Conservation (phyloP, 2,113 vertebrate genomes). For the Micronycteris hirsuta region DNA sequence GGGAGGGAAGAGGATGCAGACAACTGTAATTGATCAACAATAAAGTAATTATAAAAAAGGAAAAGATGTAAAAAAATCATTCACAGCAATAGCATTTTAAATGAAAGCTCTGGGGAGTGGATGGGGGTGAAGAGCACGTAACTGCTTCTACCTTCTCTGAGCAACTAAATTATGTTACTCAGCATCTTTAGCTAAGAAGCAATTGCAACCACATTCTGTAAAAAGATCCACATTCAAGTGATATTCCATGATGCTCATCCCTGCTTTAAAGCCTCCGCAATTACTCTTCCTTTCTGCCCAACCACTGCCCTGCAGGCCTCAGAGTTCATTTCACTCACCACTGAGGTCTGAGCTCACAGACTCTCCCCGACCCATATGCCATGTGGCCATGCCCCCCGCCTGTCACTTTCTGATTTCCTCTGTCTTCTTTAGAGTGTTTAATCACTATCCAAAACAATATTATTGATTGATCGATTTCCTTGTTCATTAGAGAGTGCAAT, state of each 20-base stretch:
- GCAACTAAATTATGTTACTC: not conserved
- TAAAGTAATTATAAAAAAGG: too few species aligned
- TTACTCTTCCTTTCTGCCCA: not conserved
- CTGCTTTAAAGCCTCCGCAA: not conserved
- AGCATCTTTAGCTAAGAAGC: not conserved
- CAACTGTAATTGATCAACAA: too few species aligned
- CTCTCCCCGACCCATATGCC: not conserved
- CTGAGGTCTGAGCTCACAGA: not conserved
- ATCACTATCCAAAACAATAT: not conserved
- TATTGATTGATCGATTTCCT: not conserved
- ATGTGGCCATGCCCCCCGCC: accelerated
- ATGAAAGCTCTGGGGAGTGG: not conserved
- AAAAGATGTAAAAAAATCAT: not conserved
- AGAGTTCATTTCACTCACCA: not conserved
- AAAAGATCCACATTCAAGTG: not conserved
- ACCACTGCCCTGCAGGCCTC: not conserved
- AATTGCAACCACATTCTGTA: not conserved
- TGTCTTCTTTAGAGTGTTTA: not conserved
- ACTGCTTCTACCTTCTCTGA: not conserved
- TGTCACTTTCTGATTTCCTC: not conserved
- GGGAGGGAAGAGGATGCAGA: too few species aligned
- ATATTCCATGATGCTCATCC: not conserved
- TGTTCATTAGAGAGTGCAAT: not conserved
- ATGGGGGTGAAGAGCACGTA: not conserved
- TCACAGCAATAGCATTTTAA: not conserved